Evolutionary conservation across 2,888 invertebrate species (phyloP), one percentile per base, ranked within the genome.

Genomic region (Anoncus sp.): DNA sequence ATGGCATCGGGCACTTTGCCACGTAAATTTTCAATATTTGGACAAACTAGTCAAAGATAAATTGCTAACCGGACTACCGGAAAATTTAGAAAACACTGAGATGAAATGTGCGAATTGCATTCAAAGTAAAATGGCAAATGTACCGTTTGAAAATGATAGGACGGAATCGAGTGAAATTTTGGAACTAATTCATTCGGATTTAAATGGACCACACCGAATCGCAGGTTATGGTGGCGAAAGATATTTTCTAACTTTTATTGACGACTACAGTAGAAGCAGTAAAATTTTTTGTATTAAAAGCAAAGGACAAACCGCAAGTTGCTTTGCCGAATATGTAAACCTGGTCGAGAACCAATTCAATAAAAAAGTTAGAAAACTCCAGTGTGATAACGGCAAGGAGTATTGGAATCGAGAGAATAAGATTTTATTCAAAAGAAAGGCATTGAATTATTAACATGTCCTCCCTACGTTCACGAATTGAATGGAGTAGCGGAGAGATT

Each of bases 81-180:
- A 51, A 10, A 10, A 24, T 10, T 1, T 51, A 5, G 51, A 22
- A 51, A 24, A 3, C 22, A 22, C 9, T 5, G 22, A 24, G 12
- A 22, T 51, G 51, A 51, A 51, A 20, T 51, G 51, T 22, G 51
- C 24, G 24, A 51, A 6, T 6, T 51, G 51, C 14, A 51, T 51
- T 24, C 12, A 51, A 14, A 63, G 63, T 45, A 45, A 63, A 43
- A 63, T 63, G 45, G 27, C 63, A 63, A 82, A 75, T 65, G 35
- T 81, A 71, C 71, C 62, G 31, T 80, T 81, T 75, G 63, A 77
- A 53, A 81, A 77, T 51, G 49, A 79, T 76, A 59, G 80, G 60
- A 72, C 45, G 18, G 72, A 63, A 53, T 67, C 76, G 27, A 55
- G 10, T n/a, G 67, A 55, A 27, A 66, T 53, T 22, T 18, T 57